These are phyloP conservation scores for Hypotaenidia okinawae DNA, from an alignment of 2,797 vertebrate genomes.

Conservation along the genomic window DNA sequence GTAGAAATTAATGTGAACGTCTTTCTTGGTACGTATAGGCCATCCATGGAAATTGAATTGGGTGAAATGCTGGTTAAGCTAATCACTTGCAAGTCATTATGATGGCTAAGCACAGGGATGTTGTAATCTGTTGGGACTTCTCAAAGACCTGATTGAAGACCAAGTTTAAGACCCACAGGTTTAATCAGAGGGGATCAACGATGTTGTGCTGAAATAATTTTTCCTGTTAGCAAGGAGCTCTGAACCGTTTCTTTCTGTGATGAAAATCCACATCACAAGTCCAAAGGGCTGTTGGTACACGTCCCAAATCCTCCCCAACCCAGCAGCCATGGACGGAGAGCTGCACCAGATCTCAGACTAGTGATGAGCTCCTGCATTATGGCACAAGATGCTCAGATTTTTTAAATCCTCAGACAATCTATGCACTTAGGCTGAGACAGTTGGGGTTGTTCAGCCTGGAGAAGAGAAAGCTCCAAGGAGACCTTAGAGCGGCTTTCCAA, in stretches of 20 bases:
- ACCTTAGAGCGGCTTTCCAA: too few species aligned
- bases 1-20: constrained; percentile 66
- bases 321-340: neutral
- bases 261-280: fast-evolving
- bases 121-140: constrained; percentile 50
- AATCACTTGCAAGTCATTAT: constrained; percentile 48
- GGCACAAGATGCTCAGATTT: neutral
- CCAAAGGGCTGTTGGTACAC: too few species aligned
- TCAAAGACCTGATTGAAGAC: constrained; percentile 53
- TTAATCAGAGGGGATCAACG: neutral
- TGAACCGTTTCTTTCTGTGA: fast-evolving
- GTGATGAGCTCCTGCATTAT: neutral
- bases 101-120: constrained; percentile 46
- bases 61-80: constrained; percentile 67
- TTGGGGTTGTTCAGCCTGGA: too few species aligned
- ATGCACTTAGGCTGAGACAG: too few species aligned
- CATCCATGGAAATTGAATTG: constrained; percentile 64
- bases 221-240: neutral
- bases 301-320: neutral
- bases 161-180: constrained; percentile 22
- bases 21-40: constrained; percentile 38
- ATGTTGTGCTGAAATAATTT: neutral
- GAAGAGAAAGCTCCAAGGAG: too few species aligned
- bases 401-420: neutral
- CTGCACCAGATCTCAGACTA: neutral